Evolutionary conservation across 2,888 invertebrate genomes (phyloP).

Genomic region (Scrobipalpa atriplicella): DNA sequence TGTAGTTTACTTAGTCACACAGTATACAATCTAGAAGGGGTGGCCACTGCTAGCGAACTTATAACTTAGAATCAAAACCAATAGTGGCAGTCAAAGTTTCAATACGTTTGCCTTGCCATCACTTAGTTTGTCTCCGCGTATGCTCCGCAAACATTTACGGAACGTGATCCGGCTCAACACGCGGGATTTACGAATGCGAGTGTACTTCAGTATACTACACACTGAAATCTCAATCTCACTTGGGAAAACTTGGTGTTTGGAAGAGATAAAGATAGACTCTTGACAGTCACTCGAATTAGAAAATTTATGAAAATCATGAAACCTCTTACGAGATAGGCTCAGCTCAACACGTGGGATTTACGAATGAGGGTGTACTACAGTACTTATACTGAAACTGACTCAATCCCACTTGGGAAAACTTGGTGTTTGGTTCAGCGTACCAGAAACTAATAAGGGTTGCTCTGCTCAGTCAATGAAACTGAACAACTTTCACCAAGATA

Average conservation of each 20-base stretch:
- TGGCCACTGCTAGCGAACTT: neutral
- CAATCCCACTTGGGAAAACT: constrained; percentile 3
- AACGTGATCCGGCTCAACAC: constrained; percentile 74
- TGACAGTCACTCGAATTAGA: too few relatives aligned
- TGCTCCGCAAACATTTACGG: constrained; percentile 73
- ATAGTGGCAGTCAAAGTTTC: constrained; percentile 45
- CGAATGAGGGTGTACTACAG: too few relatives aligned
- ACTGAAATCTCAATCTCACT: constrained; percentile 17
- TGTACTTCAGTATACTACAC: constrained; percentile 33
- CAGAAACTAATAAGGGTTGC: too few relatives aligned
- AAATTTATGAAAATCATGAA: too few relatives aligned
- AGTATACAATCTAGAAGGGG: neutral
- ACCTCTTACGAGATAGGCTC: too few relatives aligned
- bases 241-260: constrained; percentile 2
- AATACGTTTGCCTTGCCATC: constrained; percentile 68
- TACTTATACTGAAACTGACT: constrained; percentile 36
- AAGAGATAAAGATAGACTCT: too few relatives aligned
- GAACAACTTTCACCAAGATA: too few relatives aligned
- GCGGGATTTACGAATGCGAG: constrained; percentile 54
- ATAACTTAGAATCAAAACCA: constrained; percentile 11
- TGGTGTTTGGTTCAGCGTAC: constrained; percentile 8
- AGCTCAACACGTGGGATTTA: constrained; percentile 71
- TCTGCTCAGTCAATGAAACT: too few relatives aligned
- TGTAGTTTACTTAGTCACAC: neutral
- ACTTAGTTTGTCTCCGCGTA: constrained; percentile 56